Percentiles rank a stretch among this genome's conserved stretches.
These are phyloP conservation scores for Pangasius djambal DNA, from an alignment of 2,797 vertebrate genomes.

Conservation along the genomic window DNA sequence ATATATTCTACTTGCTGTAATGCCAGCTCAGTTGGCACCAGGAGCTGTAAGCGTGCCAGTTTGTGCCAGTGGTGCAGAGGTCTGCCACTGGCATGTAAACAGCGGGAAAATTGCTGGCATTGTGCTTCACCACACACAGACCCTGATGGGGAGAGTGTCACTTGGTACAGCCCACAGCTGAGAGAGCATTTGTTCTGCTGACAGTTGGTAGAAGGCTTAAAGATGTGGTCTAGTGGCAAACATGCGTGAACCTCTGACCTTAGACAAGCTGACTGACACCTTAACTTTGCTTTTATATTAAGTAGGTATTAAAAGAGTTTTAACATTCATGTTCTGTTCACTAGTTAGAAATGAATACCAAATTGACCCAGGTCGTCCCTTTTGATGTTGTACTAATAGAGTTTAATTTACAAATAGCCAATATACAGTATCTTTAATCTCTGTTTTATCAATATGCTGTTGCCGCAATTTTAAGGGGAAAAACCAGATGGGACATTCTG, in stretches of 20 bases:
- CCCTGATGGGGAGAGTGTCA: background rate
- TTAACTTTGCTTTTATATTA: constrained; percentile 5
- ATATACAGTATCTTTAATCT: background rate
- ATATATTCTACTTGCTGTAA: background rate
- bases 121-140: background rate
- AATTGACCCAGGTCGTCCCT: background rate
- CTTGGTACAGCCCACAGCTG: constrained; percentile 21
- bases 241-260: background rate
- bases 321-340: no score
- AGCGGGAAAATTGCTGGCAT: background rate
- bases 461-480: background rate
- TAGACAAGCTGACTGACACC: constrained; percentile 17
- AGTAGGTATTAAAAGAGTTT: background rate
- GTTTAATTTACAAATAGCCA: background rate
- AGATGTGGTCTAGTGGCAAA: background rate
- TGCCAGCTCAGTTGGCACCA: background rate
- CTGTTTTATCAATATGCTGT: background rate
- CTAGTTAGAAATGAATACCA: background rate
- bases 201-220: constrained; percentile 29
- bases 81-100: constrained; percentile 21
- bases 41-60: background rate
- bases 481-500: background rate
- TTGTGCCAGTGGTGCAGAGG: constrained; percentile 3
- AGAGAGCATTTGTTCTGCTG: constrained; percentile 42
- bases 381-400: background rate